Percentiles rank a stretch among this genome's conserved stretches.
Conservation (phyloP, 2,113 vertebrate genomes). For the Todiramphus saurophagus region DNA sequence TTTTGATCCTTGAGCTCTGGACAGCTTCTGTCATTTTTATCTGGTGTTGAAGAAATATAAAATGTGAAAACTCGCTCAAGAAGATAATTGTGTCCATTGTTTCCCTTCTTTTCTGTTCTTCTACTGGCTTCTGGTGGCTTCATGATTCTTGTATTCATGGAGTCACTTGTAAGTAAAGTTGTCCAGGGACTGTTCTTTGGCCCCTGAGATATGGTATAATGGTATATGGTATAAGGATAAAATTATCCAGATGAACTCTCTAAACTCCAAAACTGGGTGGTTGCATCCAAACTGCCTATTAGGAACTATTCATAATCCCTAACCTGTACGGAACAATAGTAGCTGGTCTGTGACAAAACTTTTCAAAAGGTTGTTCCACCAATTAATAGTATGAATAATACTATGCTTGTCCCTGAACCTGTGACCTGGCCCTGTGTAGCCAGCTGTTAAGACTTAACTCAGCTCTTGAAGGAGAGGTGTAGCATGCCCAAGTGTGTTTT, state of each 20-base stretch:
- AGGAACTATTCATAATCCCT: not conserved
- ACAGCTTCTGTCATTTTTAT: not conserved
- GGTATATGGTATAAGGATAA: not conserved
- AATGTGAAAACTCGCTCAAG: not conserved
- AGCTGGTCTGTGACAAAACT: not conserved
- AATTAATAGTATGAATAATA: not conserved
- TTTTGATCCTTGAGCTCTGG: not conserved
- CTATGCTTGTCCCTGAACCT: not conserved
- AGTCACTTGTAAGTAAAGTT: not conserved
- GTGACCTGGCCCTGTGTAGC: not conserved
- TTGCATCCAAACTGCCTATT: not conserved
- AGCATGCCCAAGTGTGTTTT: not conserved
- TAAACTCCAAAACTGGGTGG: not conserved
- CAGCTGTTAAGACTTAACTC: not conserved
- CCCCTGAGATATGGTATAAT: not conserved
- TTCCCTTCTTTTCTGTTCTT: not conserved
- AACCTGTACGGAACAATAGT: not conserved
- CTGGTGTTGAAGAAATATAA: not conserved
- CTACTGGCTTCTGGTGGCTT: not conserved
- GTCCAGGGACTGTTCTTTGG: not conserved
- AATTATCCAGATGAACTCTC: not conserved
- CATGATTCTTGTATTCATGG: not conserved
- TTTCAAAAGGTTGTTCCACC: not conserved
- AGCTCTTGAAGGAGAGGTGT: not conserved
- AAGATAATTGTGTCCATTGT: not conserved